These are phyloP conservation scores for Chaenodraco wilsoni DNA, from an alignment of 2,797 vertebrate genomes.

Conservation along the genomic window DNA sequence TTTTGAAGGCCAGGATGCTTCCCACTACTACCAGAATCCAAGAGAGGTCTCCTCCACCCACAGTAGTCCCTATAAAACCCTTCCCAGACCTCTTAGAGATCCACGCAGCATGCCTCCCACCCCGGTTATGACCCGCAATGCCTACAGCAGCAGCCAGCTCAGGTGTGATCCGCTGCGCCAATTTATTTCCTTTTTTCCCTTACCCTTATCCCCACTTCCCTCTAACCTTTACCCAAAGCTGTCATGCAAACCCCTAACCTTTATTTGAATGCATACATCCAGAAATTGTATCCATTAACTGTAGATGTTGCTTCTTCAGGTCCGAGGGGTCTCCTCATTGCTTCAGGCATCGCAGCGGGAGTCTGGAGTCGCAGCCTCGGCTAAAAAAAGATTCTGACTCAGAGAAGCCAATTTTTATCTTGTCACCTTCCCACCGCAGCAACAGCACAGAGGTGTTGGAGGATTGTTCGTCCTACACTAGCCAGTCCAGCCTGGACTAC, in stretches of 20 bases:
- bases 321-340: constrained; percentile 86
- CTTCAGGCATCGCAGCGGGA: constrained; percentile 92
- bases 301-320: constrained; percentile 71
- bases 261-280: constrained; percentile 10
- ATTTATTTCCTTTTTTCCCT: constrained; percentile 1
- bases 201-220: constrained; percentile 21
- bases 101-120: constrained; percentile 92
- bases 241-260: background rate
- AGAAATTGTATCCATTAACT: background rate
- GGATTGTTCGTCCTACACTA: constrained; percentile 93
- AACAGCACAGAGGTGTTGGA: constrained; percentile 94
- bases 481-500: constrained; percentile 93
- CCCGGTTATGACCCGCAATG: constrained; percentile 92
- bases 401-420: constrained; percentile 87
- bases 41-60: constrained; percentile 90
- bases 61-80: constrained; percentile 92
- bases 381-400: constrained; percentile 82
- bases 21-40: constrained; percentile 68
- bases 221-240: constrained; percentile 15
- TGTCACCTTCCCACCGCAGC: constrained; percentile 90
- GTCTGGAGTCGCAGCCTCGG: constrained; percentile 91
- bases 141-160: constrained; percentile 96
- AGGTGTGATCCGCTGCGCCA: constrained; percentile 82
- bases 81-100: constrained; percentile 87
- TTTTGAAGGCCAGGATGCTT: constrained; percentile 76